Evolutionary conservation across 2,888 invertebrate genomes (phyloP), one percentile per base, ranked within the genome.

Genomic region (Heliconius sara): DNA sequence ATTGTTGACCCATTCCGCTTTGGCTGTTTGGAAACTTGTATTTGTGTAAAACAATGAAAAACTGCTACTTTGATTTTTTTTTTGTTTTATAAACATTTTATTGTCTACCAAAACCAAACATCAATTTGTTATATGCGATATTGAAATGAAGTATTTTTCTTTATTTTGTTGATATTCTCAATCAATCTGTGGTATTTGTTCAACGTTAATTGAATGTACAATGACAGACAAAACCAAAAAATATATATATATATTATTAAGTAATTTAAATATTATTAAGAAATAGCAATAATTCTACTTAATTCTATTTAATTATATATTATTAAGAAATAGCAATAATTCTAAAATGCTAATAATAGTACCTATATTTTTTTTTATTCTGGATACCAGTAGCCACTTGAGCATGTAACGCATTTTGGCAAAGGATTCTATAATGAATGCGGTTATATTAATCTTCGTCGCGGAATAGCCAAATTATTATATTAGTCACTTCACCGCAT

Each of bases 1-100:
- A 82, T 85, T 88, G 86, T 87, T 92, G 90, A 91, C 90, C 91
- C 89, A 88, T 88, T 91, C 88, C 84, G 88, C 84, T 87, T 88
- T 81, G 83, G 70, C 57, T 70, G 74, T 68, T 79, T 68, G 66
- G 30, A 74, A 77, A 60, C 76, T 73, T 78, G 76, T 72, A 73
- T 76, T 73, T 72, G 65, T 63, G 12, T 52, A 75, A 79, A 76
- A 47, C 75, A 30, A 71, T 73, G 66, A 77, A 74, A 80, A 71
- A 52, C 19, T 68, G 16, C 16, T 52, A 65, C 67, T 80, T 70
- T 74, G 27, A 74, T 70, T 52, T 52, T 74, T 79, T 68, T 74
- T 65, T 75, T 65, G 66, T 66, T 75, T 63, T 75, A 66, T 65
- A 65, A 47, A 47, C 65, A 47, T 52, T 66, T 63, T 43, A 43